These are phyloP conservation scores for Galeopterus variegatus DNA, from an alignment of 2,113 vertebrate genomes.

Conservation along the genomic window DNA sequence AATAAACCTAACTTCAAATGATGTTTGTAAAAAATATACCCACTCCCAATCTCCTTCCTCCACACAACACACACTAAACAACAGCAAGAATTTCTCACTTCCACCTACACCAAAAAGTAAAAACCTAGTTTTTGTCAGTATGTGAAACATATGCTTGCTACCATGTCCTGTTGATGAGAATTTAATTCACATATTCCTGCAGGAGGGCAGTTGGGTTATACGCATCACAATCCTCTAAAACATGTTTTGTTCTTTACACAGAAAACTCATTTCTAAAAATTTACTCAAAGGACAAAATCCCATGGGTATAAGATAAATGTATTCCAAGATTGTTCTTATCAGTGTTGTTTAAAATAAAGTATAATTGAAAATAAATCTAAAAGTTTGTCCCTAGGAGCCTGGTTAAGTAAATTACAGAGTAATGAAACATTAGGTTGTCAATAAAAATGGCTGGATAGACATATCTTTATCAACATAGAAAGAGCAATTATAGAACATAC, in stretches of 20 bases:
- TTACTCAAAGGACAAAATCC: not conserved
- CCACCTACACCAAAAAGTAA: not conserved
- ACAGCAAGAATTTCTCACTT: not conserved
- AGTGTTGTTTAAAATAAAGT: slow-evolving; percentile 1
- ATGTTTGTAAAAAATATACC: not conserved
- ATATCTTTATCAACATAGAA: not conserved
- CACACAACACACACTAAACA: not conserved
- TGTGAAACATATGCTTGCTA: not conserved
- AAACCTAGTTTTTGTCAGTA: not conserved
- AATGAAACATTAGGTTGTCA: not conserved
- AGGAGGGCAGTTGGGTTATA: not conserved
- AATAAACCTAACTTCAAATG: slow-evolving; percentile 24
- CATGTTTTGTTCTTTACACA: not conserved
- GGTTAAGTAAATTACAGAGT: not conserved
- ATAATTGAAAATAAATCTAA: slow-evolving; percentile 25
- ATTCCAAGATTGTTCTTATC: not conserved
- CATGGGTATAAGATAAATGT: not conserved
- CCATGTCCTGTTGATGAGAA: not conserved
- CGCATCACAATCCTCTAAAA: not conserved
- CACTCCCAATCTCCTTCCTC: not conserved
- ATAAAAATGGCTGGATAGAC: not conserved
- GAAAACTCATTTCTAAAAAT: slow-evolving; percentile 13
- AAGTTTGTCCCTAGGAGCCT: not conserved
- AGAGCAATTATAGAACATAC: slow-evolving; percentile 13
- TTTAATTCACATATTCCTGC: not conserved